Conservation (phyloP, 1,140 invertebrate genomes). For the Phenacoccus solenopsis region DNA sequence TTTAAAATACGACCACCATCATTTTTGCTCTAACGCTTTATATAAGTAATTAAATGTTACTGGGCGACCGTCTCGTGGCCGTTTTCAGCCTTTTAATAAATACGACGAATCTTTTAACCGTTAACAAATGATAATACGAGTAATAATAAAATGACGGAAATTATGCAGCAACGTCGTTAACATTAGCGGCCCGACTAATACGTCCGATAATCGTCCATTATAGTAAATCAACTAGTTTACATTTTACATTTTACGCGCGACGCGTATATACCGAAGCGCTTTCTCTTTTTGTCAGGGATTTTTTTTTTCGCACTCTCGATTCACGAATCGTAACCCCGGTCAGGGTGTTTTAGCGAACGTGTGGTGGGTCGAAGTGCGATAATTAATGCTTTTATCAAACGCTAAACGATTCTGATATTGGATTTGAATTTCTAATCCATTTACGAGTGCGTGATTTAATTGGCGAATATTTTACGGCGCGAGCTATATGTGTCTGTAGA, state of each 20-base stretch:
- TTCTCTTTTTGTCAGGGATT: neutral
- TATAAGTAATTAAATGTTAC: conserved; percentile 10
- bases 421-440: neutral
- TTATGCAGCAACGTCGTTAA: neutral
- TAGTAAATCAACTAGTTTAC: conserved; percentile 5
- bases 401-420: neutral
- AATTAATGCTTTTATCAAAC: neutral
- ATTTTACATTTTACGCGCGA: neutral
- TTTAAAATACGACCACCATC: conserved; percentile 10
- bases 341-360: too few species aligned
- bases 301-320: neutral
- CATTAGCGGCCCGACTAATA: neutral
- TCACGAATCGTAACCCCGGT: too few species aligned
- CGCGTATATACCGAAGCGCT: neutral
- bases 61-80: neutral
- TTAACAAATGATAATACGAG: conserved; percentile 12
- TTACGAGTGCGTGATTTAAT: neutral
- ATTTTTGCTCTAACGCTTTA: conserved; percentile 12
- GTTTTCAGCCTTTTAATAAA: conserved; percentile 5
- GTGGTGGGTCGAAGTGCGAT: neutral
- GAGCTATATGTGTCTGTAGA: too few species aligned
- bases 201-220: conserved; percentile 10
- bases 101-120: conserved; percentile 8
- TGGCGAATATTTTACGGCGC: neutral
- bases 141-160: conserved; percentile 15